phyloP scores from a whole-genome alignment of 2,888 invertebrate species.

The Parnassius apollo region DNA sequence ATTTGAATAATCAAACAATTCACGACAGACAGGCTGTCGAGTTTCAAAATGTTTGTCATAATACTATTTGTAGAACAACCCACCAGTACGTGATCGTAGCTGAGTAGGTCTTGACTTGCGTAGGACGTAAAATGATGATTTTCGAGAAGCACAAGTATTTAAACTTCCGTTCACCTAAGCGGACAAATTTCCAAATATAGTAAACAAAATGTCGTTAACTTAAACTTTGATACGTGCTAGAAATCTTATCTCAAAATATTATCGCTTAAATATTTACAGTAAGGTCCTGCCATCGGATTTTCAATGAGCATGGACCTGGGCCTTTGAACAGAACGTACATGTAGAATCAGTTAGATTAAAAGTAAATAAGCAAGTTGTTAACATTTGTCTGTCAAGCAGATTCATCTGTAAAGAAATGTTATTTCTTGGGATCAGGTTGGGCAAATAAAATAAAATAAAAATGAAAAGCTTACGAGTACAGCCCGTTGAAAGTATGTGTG shows the following conservation, averaged over 20 bases:
- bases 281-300: no score
- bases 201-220: conserved; percentile 1
- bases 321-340: no score
- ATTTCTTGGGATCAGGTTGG: no score
- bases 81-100: conserved; percentile 34
- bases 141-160: conserved; percentile 29
- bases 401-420: no score
- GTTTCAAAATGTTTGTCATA: conserved; percentile 58
- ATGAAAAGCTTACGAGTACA: no score
- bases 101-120: conserved; percentile 17
- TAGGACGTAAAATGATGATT: conserved; percentile 30
- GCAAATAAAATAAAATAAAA: no score
- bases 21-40: conserved; percentile 54
- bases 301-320: no score
- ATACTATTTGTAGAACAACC: conserved; percentile 49
- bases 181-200: conserved; percentile 23
- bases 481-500: no score
- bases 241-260: not conserved
- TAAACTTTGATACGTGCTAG: not conserved
- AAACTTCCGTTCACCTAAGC: conserved; percentile 21
- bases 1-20: conserved; percentile 49
- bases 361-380: no score
- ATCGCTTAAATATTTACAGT: not conserved
- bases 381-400: no score
- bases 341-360: no score